Base-by-base conservation (phyloP, 2,113 vertebrate genomes). In the Cinclus cinclus region DNA sequence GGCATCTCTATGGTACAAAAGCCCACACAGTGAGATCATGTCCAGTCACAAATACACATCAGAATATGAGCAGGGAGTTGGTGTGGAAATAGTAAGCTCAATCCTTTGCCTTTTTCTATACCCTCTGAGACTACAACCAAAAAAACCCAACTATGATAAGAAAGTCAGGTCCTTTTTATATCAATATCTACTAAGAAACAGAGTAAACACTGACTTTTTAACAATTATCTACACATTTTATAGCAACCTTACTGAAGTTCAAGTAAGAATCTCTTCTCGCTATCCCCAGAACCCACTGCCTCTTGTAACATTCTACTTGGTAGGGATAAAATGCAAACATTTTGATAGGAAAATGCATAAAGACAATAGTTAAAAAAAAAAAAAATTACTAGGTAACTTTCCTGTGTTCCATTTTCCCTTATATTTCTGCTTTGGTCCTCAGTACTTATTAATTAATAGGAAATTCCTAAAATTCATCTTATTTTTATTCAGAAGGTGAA, bases 401-500 rank as follows among this genome's bases (percentile, higher is more conserved):
- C 21, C 39, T 27, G n/a, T 12, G 9, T 68, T 88, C 46, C 23
- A 19, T 52, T 73, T 79, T 33, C 37, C 44, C 25, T 90, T 89
- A 83, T 10, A 55, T 42, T 80, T 82, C 65, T 69, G 39, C 39
- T 81, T 91, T 77, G 62, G 3, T 83, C 31, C n/a, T 85, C 56
- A 15, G 49, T 46, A n/a, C 30, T 94, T 78, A 81, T 53, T 76
- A 79, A 83, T 1, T 2, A 92, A 56, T 17, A 42, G 44, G 20
- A 73, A 87, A 86, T n/a, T 73, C 55, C 47, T 65, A 86, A 92
- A 94, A 89, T 87, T 63, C n/a, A 87, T 37, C 55, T 90, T 89
- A 91, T 95, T 87, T 82, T 86, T 94, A 91, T 96, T 95, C 94
- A 85, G 52, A 85, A 93, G 69, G 59, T 90, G 85, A 94, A 94